Evolutionary conservation across 2,113 vertebrate genomes (phyloP).

Genomic region (Stigmatopora nigra): DNA sequence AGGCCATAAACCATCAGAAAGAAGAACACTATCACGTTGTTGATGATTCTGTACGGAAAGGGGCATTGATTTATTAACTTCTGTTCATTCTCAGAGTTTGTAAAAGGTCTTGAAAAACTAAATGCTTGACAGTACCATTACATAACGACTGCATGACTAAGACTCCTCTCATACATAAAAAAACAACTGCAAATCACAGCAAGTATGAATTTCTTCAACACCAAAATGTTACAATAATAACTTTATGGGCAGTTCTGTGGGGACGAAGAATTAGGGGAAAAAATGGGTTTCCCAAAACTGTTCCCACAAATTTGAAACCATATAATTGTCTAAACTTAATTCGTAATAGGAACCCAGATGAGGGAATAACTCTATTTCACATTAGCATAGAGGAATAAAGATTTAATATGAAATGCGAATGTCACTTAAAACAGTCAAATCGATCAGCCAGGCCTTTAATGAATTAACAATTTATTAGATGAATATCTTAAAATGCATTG

Average conservation of each 20-base stretch:
- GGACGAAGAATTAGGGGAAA: not conserved
- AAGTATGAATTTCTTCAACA: not conserved
- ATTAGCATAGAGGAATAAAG: not conserved
- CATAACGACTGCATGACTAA: not conserved
- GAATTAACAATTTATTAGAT: not conserved
- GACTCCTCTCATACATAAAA: too few relatives aligned
- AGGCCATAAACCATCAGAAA: not conserved
- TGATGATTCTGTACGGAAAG: not conserved
- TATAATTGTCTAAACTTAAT: not conserved
- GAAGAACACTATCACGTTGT: not conserved
- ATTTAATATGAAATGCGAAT: not conserved
- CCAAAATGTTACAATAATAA: not conserved
- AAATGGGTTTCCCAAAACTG: not conserved
- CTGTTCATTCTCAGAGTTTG: not conserved
- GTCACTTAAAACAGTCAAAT: not conserved
- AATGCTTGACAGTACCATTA: not conserved
- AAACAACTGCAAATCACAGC: not conserved
- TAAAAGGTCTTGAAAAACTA: not conserved
- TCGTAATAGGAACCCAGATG: not conserved
- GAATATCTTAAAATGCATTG: not conserved
- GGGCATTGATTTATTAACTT: not conserved
- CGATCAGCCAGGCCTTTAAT: not conserved
- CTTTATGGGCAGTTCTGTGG: not conserved
- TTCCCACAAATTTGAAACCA: not conserved
- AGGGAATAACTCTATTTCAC: not conserved